Percentiles rank a stretch among this genome's conserved stretches.
Conservation (phyloP, 2,113 vertebrate species). For the Mirounga angustirostris region DNA sequence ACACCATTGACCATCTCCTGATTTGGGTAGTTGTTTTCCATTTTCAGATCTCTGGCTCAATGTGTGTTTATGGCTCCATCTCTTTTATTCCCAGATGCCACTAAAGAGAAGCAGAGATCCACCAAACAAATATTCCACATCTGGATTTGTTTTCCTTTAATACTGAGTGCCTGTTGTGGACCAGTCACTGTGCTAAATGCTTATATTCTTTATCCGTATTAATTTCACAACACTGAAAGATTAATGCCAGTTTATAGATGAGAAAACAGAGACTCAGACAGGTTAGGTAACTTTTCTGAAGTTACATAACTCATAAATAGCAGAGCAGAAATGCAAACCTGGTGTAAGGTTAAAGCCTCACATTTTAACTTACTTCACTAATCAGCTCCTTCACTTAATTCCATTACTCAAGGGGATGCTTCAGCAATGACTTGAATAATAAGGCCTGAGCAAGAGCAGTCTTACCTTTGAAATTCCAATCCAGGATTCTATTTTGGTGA, state of each 20-base stretch:
- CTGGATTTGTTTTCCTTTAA: conserved; percentile 50
- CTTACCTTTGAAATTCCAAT: background rate
- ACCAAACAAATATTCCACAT: background rate
- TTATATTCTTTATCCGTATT: background rate
- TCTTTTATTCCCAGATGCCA: conserved; percentile 74
- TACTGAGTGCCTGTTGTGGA: accelerated
- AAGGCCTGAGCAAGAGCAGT: conserved; percentile 44
- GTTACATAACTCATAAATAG: background rate
- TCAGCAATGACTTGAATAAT: background rate
- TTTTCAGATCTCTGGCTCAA: conserved; percentile 78
- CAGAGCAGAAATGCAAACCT: background rate
- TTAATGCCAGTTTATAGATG: background rate
- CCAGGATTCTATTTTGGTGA: conserved; percentile 54
- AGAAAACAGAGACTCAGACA: background rate
- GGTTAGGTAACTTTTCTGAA: background rate
- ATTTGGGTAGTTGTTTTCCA: conserved; percentile 71
- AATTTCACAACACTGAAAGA: background rate
- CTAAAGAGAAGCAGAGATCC: conserved; percentile 66
- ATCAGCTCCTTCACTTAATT: conserved; percentile 10
- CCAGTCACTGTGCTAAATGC: background rate
- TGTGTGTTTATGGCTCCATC: conserved; percentile 75
- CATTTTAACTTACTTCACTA: background rate
- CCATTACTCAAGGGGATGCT: background rate
- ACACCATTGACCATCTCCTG: conserved; percentile 64
- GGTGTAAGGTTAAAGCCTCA: background rate